Conservation (phyloP, 2,113 vertebrate genomes). For the Platichthys stellatus region DNA sequence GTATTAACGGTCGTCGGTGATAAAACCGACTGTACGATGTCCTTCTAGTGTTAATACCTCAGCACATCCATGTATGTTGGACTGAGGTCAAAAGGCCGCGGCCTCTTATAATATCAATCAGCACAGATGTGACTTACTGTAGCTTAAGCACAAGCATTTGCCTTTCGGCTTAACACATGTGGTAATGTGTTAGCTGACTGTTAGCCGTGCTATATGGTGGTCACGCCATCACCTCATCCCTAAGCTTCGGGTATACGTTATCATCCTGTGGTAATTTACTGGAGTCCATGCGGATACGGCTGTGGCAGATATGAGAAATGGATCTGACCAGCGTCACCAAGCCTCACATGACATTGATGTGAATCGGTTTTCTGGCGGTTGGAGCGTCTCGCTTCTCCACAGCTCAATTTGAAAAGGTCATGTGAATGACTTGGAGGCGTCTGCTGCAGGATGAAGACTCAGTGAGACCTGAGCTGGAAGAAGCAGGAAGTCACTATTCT, state of each 20-base stretch:
- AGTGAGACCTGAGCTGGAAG: too few species aligned
- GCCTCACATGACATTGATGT: not conserved
- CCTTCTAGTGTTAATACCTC: not conserved
- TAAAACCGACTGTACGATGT: not conserved
- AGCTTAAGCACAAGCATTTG: slow-evolving; percentile 31
- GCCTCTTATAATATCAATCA: slow-evolving; percentile 20
- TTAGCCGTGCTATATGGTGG: not conserved
- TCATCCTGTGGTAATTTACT: not conserved
- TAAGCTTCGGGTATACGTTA: not conserved
- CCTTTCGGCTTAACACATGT: slow-evolving; percentile 22
- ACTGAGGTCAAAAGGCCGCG: slow-evolving; percentile 6
- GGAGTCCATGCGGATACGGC: not conserved
- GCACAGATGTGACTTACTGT: slow-evolving; percentile 20
- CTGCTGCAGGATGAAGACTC: too few species aligned
- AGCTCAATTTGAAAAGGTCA: not conserved
- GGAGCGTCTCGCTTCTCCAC: too few species aligned
- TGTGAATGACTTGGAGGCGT: not conserved
- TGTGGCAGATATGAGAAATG: not conserved
- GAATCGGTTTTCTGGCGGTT: not conserved
- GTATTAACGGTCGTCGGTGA: not conserved
- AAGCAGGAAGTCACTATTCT: too few species aligned
- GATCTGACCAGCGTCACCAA: not conserved
- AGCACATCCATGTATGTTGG: not conserved
- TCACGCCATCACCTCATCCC: not conserved
- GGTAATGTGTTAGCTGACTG: not conserved